Percentiles rank a stretch among this genome's conserved stretches.
These are phyloP conservation scores for Hucho hucho DNA, from an alignment of 2,113 vertebrate species.

Conservation along the genomic window DNA sequence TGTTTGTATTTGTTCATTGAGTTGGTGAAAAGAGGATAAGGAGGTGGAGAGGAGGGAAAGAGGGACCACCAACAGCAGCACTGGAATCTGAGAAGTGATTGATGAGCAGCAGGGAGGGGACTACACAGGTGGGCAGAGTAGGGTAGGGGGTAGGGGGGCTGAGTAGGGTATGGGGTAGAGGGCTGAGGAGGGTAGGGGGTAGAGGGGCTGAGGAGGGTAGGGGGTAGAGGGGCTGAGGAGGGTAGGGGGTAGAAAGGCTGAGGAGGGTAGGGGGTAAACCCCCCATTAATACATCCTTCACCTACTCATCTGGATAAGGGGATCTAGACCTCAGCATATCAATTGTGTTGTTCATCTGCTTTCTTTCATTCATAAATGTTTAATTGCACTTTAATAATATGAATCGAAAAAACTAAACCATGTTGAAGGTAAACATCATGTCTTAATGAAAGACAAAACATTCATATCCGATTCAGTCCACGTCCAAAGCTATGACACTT, in stretches of 20 bases:
- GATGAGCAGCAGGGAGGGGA: slow-evolving; percentile 63
- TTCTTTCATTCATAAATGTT: neutral
- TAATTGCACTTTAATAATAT: neutral
- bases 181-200: no score
- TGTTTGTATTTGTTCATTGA: neutral
- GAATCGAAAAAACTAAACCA: neutral
- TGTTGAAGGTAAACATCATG: neutral
- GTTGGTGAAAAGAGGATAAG: slow-evolving; percentile 22
- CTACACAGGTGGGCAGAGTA: slow-evolving; percentile 57
- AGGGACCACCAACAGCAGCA: slow-evolving; percentile 71
- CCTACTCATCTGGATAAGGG: slow-evolving; percentile 47
- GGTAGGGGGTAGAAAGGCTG: no score
- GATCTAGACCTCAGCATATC: slow-evolving; percentile 49
- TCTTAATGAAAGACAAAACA: neutral
- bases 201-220: no score
- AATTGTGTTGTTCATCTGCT: neutral
- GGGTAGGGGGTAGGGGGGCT: no score
- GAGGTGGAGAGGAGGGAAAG: slow-evolving; percentile 22
- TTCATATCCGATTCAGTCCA: neutral
- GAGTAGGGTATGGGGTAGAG: no score
- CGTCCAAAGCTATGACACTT: neutral
- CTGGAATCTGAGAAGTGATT: slow-evolving; percentile 74
- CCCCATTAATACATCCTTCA: slow-evolving; percentile 43
- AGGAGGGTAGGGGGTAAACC: slow-evolving; percentile 26
- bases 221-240: no score